Base-by-base conservation (phyloP, 1,140 invertebrate species). In the Parapsyche elsis region DNA sequence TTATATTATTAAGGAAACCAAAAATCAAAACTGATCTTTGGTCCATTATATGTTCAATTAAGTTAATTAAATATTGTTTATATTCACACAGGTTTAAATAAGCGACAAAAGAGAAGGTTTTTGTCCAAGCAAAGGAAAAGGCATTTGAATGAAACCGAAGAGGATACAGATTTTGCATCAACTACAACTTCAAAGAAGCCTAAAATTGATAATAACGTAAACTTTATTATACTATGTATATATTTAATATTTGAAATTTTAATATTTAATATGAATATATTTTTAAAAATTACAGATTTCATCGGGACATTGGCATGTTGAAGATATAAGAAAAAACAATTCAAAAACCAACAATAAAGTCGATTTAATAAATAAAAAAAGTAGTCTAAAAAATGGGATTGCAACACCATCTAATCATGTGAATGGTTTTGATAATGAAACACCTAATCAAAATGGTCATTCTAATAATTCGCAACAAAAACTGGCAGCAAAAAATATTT, bases 91-190 rank as follows among this genome's bases (percentile, higher is more conserved):
- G 81, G 81, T 19, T 64, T 83, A 46, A 83, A 80, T 44, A 83
- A 83, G 53, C 19, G 80, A 24, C 82, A 83, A 78, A 81, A 80
- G 53, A 46, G 75, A 38, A 83, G 78, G 53, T 64, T 76, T 14
- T 80, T 83, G 23, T 67, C 74, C 49, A 79, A 79, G 57, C 74
- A 80, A 23, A 67, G 71, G 46, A 83, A 83, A 38, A 73, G 67
- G 53, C 9, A 46, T 14, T 57, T 76, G 5, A 2, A 59, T 16
- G 79, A 79, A 30, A 24, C 16, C 10, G 78, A 79, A 26, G 67
- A 79, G 5, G 71, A 80, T 14, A 53, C 9, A 16, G 53, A 79
- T 38, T 16, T 9, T n/a, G 21, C 4, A 16, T 53, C 19, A 59
- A 59, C 10, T 46, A 45, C 64, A 71, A 67, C 5, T 23, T 2